phyloP scores from a whole-genome alignment of 2,888 invertebrate genomes.

The Leucozona laternaria region DNA sequence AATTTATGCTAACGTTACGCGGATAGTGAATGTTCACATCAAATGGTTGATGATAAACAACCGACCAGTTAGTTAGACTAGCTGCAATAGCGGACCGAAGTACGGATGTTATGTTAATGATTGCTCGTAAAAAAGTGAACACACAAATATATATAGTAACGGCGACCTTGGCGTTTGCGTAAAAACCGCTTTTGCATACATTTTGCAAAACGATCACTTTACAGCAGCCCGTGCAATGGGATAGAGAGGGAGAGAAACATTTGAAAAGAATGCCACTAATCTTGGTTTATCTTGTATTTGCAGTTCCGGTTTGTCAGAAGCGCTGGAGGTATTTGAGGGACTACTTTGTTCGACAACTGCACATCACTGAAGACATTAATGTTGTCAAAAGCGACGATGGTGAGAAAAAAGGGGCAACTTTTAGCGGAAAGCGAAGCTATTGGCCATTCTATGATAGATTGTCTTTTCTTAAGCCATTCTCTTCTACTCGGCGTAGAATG shows the following conservation, averaged over 20 bases:
- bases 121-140: constrained; percentile 47
- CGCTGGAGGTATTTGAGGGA: constrained; percentile 77
- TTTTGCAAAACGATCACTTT: constrained; percentile 67
- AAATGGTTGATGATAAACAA: constrained; percentile 59
- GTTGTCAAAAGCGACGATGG: constrained; percentile 11
- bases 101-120: constrained; percentile 74
- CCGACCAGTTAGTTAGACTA: constrained; percentile 43
- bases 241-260: constrained; percentile 17
- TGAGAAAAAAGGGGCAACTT: constrained; percentile 24
- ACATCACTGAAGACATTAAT: constrained; percentile 63
- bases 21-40: constrained; percentile 71
- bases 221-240: constrained; percentile 28
- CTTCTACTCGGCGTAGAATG: constrained; percentile 56
- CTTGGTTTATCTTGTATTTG: constrained; percentile 61
- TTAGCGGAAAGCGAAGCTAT: constrained; percentile 55
- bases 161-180: constrained; percentile 73
- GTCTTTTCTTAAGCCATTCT: constrained; percentile 67
- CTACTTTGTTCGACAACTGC: constrained; percentile 77
- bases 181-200: constrained; percentile 74
- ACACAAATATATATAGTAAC: constrained; percentile 64
- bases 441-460: constrained; percentile 68
- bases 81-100: constrained; percentile 64
- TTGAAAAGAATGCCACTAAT: constrained; percentile 68
- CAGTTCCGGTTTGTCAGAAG: constrained; percentile 77
- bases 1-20: constrained; percentile 72